Base-by-base conservation (phyloP, 1,140 invertebrate species). In the Rhizoglyphus robini region DNA sequence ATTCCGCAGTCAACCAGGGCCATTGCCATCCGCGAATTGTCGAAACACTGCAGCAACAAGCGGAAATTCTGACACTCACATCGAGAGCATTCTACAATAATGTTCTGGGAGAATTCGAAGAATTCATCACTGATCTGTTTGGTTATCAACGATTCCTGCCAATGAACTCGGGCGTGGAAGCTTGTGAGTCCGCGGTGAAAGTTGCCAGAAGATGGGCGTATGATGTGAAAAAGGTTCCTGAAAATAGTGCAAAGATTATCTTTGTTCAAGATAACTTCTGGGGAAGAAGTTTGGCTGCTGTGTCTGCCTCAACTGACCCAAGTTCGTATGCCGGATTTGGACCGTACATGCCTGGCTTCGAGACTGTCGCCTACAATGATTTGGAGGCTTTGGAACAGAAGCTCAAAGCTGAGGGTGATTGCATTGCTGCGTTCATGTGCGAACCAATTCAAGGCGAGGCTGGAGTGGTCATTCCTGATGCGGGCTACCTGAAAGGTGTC, bases 371-470 rank as follows among this genome's bases (percentile, higher is more conserved):
- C 0, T 99, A 96, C 73, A 85, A 99, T 74, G 83, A 98, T 76
- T 73, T 94, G 2, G 70, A 74, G 0, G 86, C 89, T 3, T 77
- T 99, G 47, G 87, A 94, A 79, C 80, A 78, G 83, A 75, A 80
- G 79, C 0, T 72, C 88, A 3, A 75, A 85, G 8, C 49, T 73
- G 88, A 97, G 74, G 86, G 87, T 1, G 5, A 63, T 11, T 85
- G 84, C 69, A 88, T 95, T 3, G 90, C 90, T 71, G 92, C 88
- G 3, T 99, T 95, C 73, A 99, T 99, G 95, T 89, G 98, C 5
- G 96, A 99, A 74, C 96, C 96, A 0, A 97, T 99, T 69, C 96
- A 99, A 80, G 96, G 96, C 0, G 96, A 99, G 79, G 95, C 94
- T 36, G 96, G 96, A 1, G 91, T 97, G 1, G 83, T 94, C 0